phyloP scores from a whole-genome alignment of 2,797 vertebrate genomes.

The Channa striata region DNA sequence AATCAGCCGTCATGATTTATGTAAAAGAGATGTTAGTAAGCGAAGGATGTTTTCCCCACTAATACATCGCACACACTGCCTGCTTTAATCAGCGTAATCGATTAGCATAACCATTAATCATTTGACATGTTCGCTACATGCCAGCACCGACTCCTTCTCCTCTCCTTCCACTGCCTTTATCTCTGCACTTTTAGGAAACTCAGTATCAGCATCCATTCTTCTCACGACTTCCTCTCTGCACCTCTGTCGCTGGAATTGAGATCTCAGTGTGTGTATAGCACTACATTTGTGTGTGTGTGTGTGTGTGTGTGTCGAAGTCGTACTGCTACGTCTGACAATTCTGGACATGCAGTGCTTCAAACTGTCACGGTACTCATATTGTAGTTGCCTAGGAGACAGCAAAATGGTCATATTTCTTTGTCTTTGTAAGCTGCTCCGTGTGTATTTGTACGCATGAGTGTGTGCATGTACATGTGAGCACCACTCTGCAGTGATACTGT shows the following conservation, averaged over 20 bases:
- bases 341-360: constrained; percentile 31
- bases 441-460: neutral
- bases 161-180: constrained; percentile 2
- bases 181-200: constrained; percentile 7
- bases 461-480: neutral
- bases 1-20: constrained; percentile 72
- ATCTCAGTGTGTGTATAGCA: constrained; percentile 5
- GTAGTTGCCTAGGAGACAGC: constrained; percentile 47
- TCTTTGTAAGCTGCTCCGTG: constrained; percentile 23
- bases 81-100: constrained; percentile 60
- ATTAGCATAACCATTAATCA: constrained; percentile 54
- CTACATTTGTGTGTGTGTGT: neutral
- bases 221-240: constrained; percentile 1
- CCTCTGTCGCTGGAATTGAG: constrained; percentile 16
- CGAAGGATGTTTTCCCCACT: constrained; percentile 48
- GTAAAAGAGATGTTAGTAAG: constrained; percentile 58
- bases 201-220: constrained; percentile 30
- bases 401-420: constrained; percentile 20
- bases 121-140: constrained; percentile 47
- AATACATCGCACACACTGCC: constrained; percentile 52
- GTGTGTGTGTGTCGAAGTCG: constrained; percentile 6
- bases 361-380: constrained; percentile 40
- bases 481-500: constrained; percentile 18
- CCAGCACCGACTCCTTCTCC: neutral
- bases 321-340: constrained; percentile 29